Percentiles rank a stretch among this genome's conserved stretches.
These are phyloP conservation scores for Heterocephalus glaber DNA, from an alignment of 2,113 vertebrate genomes.

Conservation along the genomic window DNA sequence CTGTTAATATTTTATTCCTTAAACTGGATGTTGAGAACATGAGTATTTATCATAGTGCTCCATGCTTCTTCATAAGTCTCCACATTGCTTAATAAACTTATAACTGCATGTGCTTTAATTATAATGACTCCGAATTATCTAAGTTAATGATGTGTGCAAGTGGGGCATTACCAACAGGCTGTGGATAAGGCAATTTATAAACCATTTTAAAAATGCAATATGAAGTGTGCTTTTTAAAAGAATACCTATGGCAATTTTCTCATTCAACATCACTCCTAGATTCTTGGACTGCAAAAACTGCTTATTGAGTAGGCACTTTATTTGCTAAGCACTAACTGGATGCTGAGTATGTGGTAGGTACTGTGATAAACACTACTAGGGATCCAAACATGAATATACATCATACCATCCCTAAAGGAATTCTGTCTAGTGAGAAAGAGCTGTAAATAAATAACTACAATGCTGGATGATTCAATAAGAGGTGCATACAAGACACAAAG, in stretches of 20 bases:
- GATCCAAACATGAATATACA: not conserved
- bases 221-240: not conserved
- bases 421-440: not conserved
- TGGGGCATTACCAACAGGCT: not conserved
- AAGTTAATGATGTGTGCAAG: slow-evolving; percentile 47
- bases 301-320: slow-evolving; percentile 3
- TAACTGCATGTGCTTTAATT: slow-evolving; percentile 48
- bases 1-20: not conserved
- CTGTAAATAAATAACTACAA: slow-evolving; percentile 16
- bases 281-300: slow-evolving; percentile 34
- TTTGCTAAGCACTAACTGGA: slow-evolving; percentile 31
- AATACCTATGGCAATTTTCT: slow-evolving; percentile 41
- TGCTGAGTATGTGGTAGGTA: not conserved
- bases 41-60: not conserved
- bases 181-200: slow-evolving; percentile 49
- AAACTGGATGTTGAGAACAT: not conserved
- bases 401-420: not conserved
- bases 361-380: not conserved
- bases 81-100: slow-evolving; percentile 49
- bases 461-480: not conserved
- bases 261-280: not conserved
- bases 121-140: slow-evolving; percentile 61
- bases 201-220: slow-evolving; percentile 49
- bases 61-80: slow-evolving; percentile 36
- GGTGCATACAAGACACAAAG: not conserved